Evolutionary conservation across 2,113 vertebrate genomes (phyloP).

Genomic region (Cettia cetti): DNA sequence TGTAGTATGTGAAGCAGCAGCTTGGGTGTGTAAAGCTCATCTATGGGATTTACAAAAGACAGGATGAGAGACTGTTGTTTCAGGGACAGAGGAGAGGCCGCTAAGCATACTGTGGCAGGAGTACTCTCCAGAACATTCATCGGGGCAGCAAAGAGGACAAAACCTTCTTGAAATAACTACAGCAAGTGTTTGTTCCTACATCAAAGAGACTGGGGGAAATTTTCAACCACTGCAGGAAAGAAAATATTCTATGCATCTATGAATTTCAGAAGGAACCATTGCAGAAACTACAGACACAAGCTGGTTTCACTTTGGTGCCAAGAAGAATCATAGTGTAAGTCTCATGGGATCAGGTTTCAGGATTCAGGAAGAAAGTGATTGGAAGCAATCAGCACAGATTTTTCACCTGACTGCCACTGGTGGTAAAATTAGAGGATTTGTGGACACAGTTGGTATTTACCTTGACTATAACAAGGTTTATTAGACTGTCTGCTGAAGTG

Average conservation of each 20-base stretch:
- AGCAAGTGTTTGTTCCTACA: background rate
- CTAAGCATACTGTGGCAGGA: background rate
- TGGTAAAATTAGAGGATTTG: background rate
- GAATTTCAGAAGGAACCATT: background rate
- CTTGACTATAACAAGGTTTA: background rate
- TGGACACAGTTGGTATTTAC: background rate
- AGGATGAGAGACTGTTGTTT: background rate
- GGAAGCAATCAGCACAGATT: background rate
- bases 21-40: accelerated
- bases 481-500: background rate
- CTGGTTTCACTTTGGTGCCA: background rate
- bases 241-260: background rate
- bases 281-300: background rate
- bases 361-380: background rate
- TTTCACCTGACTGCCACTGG: background rate
- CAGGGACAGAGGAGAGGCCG: no score
- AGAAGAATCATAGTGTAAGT: background rate
- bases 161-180: background rate
- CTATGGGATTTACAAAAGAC: background rate
- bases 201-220: background rate
- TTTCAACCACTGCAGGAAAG: background rate
- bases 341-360: background rate
- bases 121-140: no score
- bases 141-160: background rate
- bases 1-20: background rate